Evolutionary conservation across 2,888 invertebrate genomes (phyloP), one percentile per base, ranked within the genome.

Genomic region (Stomorhina lunata): DNA sequence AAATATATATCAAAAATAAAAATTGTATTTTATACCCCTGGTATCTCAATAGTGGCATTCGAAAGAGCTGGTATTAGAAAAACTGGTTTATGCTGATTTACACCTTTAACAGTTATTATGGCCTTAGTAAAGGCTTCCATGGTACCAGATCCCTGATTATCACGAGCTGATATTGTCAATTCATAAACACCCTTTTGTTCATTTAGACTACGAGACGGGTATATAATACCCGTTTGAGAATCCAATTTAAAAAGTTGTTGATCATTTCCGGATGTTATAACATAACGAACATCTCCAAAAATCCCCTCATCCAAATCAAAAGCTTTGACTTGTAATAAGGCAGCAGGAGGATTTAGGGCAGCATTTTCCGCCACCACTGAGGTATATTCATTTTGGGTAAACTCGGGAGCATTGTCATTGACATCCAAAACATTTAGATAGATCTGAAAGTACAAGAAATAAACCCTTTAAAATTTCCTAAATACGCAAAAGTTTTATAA

Each of bases 371-470:
- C 95, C 12, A 98, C 95, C 0, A 94, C 95, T 1, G 95, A 94
- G 85, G 94, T 94, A 90, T 97, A 98, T 7, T 93, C 93, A 57
- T 94, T 93, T 85, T 95, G 95, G 0, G 93, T 94, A 90, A 98
- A 98, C 53, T 94, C 92, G 0, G 98, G 98, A 0, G 94, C 92
- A 91, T 98, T 97, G 90, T 98, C 98, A 90, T 98, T 98, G n/a
- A 96, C 94, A 89, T 98, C 98, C 27, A 93, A 88, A 9, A 98
- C 93, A 90, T 94, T 94, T 50, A 97, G 94, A 87, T 95, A 93
- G 2, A 97, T 92, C 94, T 94, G 87, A 12, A 79, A 72, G 85
- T 7, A 40, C 27, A 40, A n/a, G 4, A 22, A 17, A 71, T 5
- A 12, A n/a, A 43, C 0, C n/a, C 4, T 29, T 34, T 22, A 29